Conservation (phyloP, 2,888 invertebrate genomes). For the Deroplatys truncata region DNA sequence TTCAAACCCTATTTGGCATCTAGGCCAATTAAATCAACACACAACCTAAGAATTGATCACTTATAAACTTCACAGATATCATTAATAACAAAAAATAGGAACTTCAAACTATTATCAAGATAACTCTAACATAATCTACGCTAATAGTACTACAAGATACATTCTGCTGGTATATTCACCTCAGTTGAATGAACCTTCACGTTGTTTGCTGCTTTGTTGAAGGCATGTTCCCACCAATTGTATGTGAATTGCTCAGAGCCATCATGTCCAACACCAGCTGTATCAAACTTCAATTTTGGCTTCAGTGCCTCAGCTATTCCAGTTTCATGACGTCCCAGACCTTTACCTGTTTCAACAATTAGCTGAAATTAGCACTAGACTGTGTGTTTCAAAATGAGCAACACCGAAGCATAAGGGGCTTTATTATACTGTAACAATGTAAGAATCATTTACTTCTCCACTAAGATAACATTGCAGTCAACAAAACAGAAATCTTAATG, state of each 20-base stretch:
- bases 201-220: constrained; percentile 68
- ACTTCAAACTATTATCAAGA: no score
- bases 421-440: neutral
- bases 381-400: no score
- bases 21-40: no score
- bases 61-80: no score
- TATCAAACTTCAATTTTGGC: constrained; percentile 76
- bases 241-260: constrained; percentile 68
- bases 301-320: constrained; percentile 75
- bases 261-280: constrained; percentile 72
- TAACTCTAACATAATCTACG: no score
- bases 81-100: no score
- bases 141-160: no score
- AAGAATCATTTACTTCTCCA: neutral
- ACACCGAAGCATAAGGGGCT: no score
- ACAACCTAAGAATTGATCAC: no score
- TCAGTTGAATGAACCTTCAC: constrained; percentile 43
- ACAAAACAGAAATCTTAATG: no score
- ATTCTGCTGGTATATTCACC: neutral
- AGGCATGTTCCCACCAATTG: constrained; percentile 82
- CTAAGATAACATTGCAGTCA: neutral
- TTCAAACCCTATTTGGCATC: no score
- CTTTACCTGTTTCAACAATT: constrained; percentile 59
- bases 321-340: constrained; percentile 74
- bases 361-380: neutral